Conservation (phyloP, 2,888 invertebrate genomes). For the Rhabditoides inermis region DNA sequence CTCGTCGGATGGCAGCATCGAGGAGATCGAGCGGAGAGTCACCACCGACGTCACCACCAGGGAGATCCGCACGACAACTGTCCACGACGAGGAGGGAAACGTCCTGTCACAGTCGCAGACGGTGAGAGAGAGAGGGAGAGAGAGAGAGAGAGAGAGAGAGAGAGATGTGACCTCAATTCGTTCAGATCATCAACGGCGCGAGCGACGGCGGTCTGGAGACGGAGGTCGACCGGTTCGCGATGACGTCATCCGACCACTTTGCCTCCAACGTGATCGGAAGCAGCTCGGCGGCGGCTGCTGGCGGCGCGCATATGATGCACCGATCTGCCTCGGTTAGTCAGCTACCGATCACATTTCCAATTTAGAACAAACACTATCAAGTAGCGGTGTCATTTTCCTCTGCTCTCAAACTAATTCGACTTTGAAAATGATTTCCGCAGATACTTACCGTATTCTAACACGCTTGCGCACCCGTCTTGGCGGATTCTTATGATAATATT, state of each 20-base stretch:
- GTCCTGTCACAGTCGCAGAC: conserved; percentile 11
- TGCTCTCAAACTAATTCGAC: background rate
- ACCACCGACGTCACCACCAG: conserved; percentile 46
- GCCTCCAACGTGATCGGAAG: conserved; percentile 20
- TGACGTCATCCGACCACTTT: conserved; percentile 33
- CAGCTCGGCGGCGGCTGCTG: conserved; percentile 14
- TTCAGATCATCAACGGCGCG: conserved; percentile 7
- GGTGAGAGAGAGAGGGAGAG: background rate
- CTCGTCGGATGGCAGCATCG: conserved; percentile 27
- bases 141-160: background rate
- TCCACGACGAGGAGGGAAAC: conserved; percentile 29
- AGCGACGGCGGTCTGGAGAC: conserved; percentile 14
- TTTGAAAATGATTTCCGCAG: background rate
- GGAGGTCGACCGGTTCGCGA: conserved; percentile 33
- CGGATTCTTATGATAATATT: background rate
- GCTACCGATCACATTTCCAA: too few relatives aligned
- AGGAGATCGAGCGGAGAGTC: conserved; percentile 43
- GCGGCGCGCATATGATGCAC: too few relatives aligned
- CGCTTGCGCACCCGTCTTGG: too few relatives aligned
- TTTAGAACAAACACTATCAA: too few relatives aligned
- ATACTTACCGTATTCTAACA: background rate
- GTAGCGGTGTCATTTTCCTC: too few relatives aligned
- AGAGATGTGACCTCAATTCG: background rate
- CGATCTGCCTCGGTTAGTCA: conserved; percentile 9
- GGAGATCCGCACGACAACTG: conserved; percentile 35